phyloP scores from a whole-genome alignment of 2,797 vertebrate species.

The Coregonus suidteri region DNA sequence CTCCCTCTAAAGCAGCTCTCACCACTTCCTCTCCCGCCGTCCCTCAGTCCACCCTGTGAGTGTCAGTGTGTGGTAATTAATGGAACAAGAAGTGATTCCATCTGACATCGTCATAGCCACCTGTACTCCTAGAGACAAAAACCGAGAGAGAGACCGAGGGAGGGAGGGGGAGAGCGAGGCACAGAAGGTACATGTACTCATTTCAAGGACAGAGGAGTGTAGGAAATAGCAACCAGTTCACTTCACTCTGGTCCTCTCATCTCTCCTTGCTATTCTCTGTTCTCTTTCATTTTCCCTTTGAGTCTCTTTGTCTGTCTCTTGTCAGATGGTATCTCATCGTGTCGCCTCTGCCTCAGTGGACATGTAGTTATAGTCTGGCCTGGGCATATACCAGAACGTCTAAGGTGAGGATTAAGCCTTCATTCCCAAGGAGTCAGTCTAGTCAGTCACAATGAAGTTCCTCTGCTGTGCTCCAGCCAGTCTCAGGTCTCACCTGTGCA shows the following conservation, averaged over 20 bases:
- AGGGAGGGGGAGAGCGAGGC: constrained; percentile 52
- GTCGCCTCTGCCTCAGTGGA: not conserved
- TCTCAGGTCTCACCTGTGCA: not conserved
- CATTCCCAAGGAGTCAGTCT: not conserved
- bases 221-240: constrained; percentile 67
- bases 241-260: constrained; percentile 48
- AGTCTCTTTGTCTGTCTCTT: not conserved
- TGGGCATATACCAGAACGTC: not conserved
- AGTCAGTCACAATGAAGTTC: not conserved
- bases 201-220: constrained; percentile 60
- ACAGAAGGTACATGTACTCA: constrained; percentile 71
- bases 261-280: not conserved
- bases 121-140: constrained; percentile 44
- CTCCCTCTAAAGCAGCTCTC: not conserved
- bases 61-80: not conserved
- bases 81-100: constrained; percentile 8
- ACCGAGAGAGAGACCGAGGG: constrained; percentile 35
- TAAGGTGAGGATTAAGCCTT: not conserved
- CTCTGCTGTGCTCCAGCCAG: not conserved
- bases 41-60: not conserved
- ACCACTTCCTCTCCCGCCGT: not conserved
- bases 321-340: not conserved
- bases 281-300: not conserved
- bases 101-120: constrained; percentile 38
- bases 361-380: not conserved